Conservation (phyloP, 2,888 invertebrate species). For the Camponotus fellah region DNA sequence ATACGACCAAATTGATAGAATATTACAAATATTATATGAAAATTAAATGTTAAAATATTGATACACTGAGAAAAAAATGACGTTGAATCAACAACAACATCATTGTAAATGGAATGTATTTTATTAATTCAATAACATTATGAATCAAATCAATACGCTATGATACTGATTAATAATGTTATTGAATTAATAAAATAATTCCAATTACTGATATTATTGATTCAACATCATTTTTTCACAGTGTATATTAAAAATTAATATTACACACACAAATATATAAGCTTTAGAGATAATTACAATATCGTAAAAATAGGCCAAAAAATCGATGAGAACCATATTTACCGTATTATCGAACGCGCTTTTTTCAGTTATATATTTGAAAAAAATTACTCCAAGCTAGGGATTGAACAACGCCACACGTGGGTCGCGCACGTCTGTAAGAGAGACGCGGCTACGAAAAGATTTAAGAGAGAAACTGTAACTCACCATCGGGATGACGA, state of each 20-base stretch:
- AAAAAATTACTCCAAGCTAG: background rate
- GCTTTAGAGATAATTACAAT: background rate
- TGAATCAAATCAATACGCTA: too few relatives aligned
- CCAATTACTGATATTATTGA: too few relatives aligned
- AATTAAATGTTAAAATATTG: background rate
- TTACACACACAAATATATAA: background rate
- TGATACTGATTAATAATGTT: too few relatives aligned
- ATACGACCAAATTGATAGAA: too few relatives aligned
- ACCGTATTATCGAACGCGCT: background rate
- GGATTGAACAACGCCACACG: background rate
- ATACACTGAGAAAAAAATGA: background rate
- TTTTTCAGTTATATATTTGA: background rate
- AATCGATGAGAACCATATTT: background rate
- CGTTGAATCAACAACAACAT: too few relatives aligned
- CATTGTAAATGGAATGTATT: too few relatives aligned
- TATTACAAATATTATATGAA: too few relatives aligned
- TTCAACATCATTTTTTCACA: too few relatives aligned
- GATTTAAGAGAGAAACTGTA: conserved; percentile 43
- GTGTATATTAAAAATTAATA: background rate
- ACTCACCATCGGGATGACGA: conserved; percentile 63
- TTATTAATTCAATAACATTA: too few relatives aligned
- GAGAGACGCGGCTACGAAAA: conserved; percentile 15
- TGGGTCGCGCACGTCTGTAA: too few relatives aligned
- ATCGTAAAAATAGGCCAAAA: background rate
- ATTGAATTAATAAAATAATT: too few relatives aligned